Evolutionary conservation across 2,113 vertebrate species (phyloP), one percentile per base, ranked within the genome.

Genomic region (Saguinus imperator): DNA sequence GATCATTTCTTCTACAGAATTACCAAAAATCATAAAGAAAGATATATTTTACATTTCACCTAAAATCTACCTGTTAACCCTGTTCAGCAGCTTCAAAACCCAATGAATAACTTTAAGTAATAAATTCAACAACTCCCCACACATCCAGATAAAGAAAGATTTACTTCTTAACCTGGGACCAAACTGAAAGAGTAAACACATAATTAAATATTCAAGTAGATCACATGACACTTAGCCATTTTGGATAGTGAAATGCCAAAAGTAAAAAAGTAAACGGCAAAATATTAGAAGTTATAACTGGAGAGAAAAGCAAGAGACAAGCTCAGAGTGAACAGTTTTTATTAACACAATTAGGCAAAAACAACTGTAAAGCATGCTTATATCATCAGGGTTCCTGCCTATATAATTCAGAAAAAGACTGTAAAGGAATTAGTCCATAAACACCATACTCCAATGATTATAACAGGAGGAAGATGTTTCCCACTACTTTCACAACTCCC

Each of bases 1-100:
- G 10, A 64, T 89, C 68, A 96, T 94, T 92, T 90, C 29, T 89
- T 84, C 61, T 57, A 93, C 7, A 95, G 45, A 92, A 94, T 93
- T 92, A 91, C 57, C 73, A 75, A 92, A 94, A 90, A 52, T 84
- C 37, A 87, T 85, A 64, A 77, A 95, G 17, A 96, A 86, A 77
- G 32, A 88, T 82, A 76, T n/a, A 27, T 92, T 83, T 94, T 45
- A 52, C 16, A 72, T 45, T 88, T n/a, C 8, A 89, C n/a, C 13
- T 85, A 84, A 87, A 95, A 87, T 76, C 40, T 81, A 94, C 57
- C 37, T 81, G 57, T 21, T 50, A 91, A 50, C 23, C 29, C 55
- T 82, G 21, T 91, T 79, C 6, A 73, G 55, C 37, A 83, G 52
- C 82, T 93, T 95, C 55, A 96, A 88, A 91, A 76, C 4, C 14